Conservation (phyloP, 2,888 invertebrate genomes). For the Leptopterna dolabrata region DNA sequence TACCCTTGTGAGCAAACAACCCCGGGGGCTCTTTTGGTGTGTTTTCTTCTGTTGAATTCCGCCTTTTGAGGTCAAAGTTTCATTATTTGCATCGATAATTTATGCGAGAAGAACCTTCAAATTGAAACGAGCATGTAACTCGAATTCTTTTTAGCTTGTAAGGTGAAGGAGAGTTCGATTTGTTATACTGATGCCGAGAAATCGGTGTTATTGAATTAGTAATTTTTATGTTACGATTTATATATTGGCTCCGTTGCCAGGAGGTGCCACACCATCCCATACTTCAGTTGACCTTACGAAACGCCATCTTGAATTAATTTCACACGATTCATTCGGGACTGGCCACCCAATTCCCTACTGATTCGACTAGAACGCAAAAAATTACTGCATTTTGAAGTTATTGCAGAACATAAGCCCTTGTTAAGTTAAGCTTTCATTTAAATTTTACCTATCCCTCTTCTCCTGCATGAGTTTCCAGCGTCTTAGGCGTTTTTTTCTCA, state of each 20-base stretch:
- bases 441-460: too few species aligned
- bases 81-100: background rate
- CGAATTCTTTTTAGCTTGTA: background rate
- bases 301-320: background rate
- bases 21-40: background rate
- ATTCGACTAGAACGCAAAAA: background rate
- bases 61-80: background rate
- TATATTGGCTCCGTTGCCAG: background rate
- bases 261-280: background rate
- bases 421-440: background rate
- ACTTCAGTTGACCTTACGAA: background rate
- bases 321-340: background rate
- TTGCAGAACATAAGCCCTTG: background rate
- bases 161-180: background rate
- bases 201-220: background rate
- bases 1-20: background rate
- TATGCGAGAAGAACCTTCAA: conserved; percentile 7
- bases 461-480: too few species aligned
- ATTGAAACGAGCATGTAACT: background rate
- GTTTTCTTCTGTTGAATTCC: background rate
- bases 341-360: background rate
- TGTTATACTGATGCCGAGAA: background rate
- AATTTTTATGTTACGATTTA: background rate
- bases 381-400: background rate
- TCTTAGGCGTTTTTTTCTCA: too few species aligned